Conservation (phyloP, 2,113 vertebrate genomes). For the Leucoraja erinaceus region DNA sequence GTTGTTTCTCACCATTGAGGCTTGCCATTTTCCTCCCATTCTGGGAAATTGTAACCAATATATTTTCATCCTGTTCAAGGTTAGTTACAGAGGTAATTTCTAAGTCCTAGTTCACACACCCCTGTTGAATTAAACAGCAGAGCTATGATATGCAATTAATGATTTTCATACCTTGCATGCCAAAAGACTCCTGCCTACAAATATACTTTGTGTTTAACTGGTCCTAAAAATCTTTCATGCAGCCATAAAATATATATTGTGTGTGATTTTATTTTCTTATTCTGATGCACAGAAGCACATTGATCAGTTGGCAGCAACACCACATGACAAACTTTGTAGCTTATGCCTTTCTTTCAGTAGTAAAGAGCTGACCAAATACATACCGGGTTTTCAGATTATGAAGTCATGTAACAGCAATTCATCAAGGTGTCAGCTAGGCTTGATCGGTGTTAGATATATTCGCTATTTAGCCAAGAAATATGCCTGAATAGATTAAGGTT, state of each 20-base stretch:
- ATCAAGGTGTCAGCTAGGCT: slow-evolving; percentile 35
- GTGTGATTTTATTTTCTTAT: not conserved
- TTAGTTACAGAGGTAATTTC: not conserved
- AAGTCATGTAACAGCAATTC: slow-evolving; percentile 34
- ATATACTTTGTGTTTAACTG: not conserved
- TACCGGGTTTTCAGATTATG: slow-evolving; percentile 25
- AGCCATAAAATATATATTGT: not conserved
- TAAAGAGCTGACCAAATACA: slow-evolving; percentile 31
- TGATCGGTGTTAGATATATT: slow-evolving; percentile 25
- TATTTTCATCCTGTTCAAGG: not conserved
- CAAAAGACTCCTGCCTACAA: slow-evolving; percentile 7
- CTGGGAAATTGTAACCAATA: not conserved
- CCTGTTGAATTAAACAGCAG: slow-evolving; percentile 5
- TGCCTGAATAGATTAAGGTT: slow-evolving; percentile 24
- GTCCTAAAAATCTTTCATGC: not conserved
- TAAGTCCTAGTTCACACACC: not conserved
- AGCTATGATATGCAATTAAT: slow-evolving; percentile 13
- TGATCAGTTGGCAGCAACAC: slow-evolving; percentile 18
- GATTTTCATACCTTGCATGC: slow-evolving; percentile 12
- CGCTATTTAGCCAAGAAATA: slow-evolving; percentile 17
- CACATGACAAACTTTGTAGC: slow-evolving; percentile 26
- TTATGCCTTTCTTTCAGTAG: slow-evolving; percentile 18
- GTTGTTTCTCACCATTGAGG: not conserved
- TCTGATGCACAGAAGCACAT: not conserved
- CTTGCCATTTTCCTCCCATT: no score